Base-by-base conservation (phyloP, 2,888 invertebrate species). In the Leucania comma region DNA sequence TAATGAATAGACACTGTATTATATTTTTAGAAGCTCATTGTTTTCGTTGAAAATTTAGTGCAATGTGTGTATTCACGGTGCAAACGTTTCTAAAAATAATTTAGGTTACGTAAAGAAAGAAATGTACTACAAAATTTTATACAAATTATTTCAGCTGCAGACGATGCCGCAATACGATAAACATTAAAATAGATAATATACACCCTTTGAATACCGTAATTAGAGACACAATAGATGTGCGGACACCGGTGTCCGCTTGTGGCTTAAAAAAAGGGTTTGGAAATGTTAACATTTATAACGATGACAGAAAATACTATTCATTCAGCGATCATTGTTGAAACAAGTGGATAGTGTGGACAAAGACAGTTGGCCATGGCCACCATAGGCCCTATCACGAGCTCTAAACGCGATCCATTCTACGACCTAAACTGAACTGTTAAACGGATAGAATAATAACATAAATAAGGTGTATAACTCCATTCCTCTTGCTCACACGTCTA, bases 21-120 rank as follows among this genome's bases (percentile, higher is more conserved):
- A 20, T 78, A 62, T 67, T 65, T 72, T 54, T 64, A 77, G 60
- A 46, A 51, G 63, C 29, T 57, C 26, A 53, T 68, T 78, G 57
- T 79, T 69, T 77, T 58, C 53, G 17, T 12, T 17, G 8, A 73
- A 68, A 46, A 72, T 54, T 24, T 50, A 29, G 54, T 76, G 51
- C 56, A 72, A 35, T 50, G 46, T 14, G 54, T 54, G 68, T 74
- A 50, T 65, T 59, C 58, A 50, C 54, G 35, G 8, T 38, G 69
- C 35, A 62, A 54, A 51, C 17, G 48, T 53, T 24, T 74, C 26
- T 50, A 50, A 71, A 67, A 80, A 71, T 75, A 80, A 60, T 46
- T 32, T 35, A 42, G 8, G 24, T 68, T 63, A 53, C 46, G 66
- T 63, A 42, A 66, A 79, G 22, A 56, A 50, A 70, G 22, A 56